phyloP scores from a whole-genome alignment of 2,113 vertebrate genomes.

The Rhinogobius similis region DNA sequence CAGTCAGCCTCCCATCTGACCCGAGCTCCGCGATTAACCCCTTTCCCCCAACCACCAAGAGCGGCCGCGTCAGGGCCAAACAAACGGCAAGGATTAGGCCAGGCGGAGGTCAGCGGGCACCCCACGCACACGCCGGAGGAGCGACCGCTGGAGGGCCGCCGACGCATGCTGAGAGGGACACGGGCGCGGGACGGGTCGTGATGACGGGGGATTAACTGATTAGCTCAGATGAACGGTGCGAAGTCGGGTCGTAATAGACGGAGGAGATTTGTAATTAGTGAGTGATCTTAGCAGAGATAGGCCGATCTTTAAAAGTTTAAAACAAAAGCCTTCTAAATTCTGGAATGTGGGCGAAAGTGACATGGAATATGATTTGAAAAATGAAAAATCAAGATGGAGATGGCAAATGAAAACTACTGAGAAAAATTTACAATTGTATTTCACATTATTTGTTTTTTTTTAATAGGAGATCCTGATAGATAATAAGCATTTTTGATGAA shows the following conservation, averaged over 20 bases:
- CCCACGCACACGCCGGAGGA: slow-evolving; percentile 6
- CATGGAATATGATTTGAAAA: too few relatives aligned
- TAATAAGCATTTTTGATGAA: too few relatives aligned
- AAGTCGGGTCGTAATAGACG: neutral
- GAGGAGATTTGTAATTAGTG: neutral
- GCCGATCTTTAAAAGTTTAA: too few relatives aligned
- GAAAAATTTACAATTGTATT: too few relatives aligned
- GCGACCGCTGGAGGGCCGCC: neutral
- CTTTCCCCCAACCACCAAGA: slow-evolving; percentile 45
- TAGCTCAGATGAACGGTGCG: neutral
- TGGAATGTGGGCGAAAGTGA: too few relatives aligned
- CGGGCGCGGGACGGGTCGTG: neutral
- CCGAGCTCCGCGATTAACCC: slow-evolving; percentile 64
- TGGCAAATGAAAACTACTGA: too few relatives aligned
- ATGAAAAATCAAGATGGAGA: too few relatives aligned
- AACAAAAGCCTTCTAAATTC: too few relatives aligned
- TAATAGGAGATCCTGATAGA: too few relatives aligned
- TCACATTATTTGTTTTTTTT: too few relatives aligned
- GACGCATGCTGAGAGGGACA: neutral
- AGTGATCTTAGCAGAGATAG: neutral
- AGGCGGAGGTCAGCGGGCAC: slow-evolving; percentile 49
- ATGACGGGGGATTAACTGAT: neutral
- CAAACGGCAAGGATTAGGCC: slow-evolving; percentile 50
- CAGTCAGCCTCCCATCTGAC: slow-evolving; percentile 72
- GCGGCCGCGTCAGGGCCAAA: slow-evolving; percentile 42